Base-by-base conservation (phyloP, 2,888 invertebrate genomes). In the Steinernema hermaphroditum region DNA sequence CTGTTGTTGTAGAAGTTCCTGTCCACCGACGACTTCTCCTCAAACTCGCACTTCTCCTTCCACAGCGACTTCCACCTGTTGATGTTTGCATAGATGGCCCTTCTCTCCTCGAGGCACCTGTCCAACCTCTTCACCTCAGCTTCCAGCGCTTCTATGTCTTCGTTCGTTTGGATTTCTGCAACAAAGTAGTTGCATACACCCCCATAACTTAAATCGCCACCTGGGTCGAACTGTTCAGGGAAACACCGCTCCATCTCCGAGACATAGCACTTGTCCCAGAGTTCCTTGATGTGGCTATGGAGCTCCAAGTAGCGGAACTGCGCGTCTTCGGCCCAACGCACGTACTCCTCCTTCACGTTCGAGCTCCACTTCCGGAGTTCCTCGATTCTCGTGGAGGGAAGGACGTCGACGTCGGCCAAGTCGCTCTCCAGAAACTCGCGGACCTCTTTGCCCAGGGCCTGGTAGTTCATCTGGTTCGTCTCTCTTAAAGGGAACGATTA, bases 281-380 rank as follows among this genome's bases (percentile, higher is more conserved):
- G 29, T 4, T 62, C 62, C 19, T 34, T 62, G 62, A 62, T 62
- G 32, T 62, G 62, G 32, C 32, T 34, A n/a, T 62, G 19, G 8
- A 62, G 32, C 32, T 62, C 62, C 32, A 62, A 16, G 27, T 62
- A 62, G 16, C 62, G 62, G 62, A 62, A 62, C 62, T 62, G 62
- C 14, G 62, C 62, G 62, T 62, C 62, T 29, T 62, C 62, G 27
- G 62, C 62, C 62, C 62, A 62, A 1, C 62, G 62, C 2, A 32
- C 62, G 29, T 29, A 62, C n/a, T 62, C 62, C 16, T 62, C 62
- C 29, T 62, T 62, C 1, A 62, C 14, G 34, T 62, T 62, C 32
- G 62, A 62, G 16, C 29, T 29, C 62, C 22, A 32, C 32, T 62
- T 62, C 62, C 27, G 22, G 16, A 62, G 16, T 2, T 62, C 62